Base-by-base conservation (phyloP, 2,888 invertebrate genomes). In the Caprella mutica region DNA sequence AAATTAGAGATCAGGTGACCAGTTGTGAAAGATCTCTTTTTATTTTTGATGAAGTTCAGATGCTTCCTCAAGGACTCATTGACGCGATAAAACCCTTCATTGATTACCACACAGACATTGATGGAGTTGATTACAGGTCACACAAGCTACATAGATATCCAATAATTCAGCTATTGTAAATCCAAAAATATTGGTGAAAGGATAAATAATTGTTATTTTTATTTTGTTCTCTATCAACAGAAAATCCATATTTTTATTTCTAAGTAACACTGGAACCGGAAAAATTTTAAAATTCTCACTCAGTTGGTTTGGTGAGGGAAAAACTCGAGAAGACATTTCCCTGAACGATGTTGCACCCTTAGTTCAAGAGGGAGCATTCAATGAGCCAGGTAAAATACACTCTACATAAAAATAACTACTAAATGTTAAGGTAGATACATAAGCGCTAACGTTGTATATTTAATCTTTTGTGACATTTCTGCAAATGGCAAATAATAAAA, bases 31-130 rank as follows among this genome's bases (percentile, higher is more conserved):
- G 77, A 40, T 84, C 90, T 0, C 70, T 98, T 50, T 94, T 98
- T 70, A 84, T 98, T 66, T 94, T 98, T 76, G 97, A 98, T 76
- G 98, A 98, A 77, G 86, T 97, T 14, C 90, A 96, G 73, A 89
- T 91, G 73, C 89, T 93, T 81, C 87, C 90, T 2, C 73, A 79
- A 1, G 83, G 83, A 1, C 74, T 94, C 4, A 76, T 97, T 57
- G 87, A 94, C 72, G 79, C 81, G 1, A 78, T 98, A 5, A 86
- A 88, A 69, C 89, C 94, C 0, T 83, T 88, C 73, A 75, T 96
- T 14, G 94, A 98, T 72, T 86, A 89, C 71, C 81, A 87, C 70
- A 77, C 80, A 58, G 71, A 76, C n/a, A 76, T 86, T 3, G 80
- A 81, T 69, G 83, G 83, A 4, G 75, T 83, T 1, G 85, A 89